Base-by-base conservation (phyloP, 2,113 vertebrate genomes). In the Nanorana parkeri region DNA sequence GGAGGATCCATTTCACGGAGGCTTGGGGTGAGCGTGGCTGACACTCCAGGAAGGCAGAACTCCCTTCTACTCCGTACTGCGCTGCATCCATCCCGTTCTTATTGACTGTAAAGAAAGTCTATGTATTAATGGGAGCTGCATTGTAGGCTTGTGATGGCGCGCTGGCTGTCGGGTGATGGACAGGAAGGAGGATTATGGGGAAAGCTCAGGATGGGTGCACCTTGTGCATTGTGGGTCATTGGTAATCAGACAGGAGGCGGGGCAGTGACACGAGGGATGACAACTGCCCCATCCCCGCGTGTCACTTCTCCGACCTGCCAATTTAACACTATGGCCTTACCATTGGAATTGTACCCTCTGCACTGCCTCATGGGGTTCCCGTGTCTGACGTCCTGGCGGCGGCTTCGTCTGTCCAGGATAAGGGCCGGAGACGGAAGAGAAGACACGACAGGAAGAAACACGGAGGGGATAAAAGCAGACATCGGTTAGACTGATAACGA, bases 51-150 rank as follows among this genome's bases (percentile, higher is more conserved):
- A 99, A 99, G 3, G 97, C 95, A 0, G 97, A 97, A 64, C 97
- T 99, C 78, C 97, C 97, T 17, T 96, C 97, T 83, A 99, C 97
- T 0, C 97, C 98, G 0, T 99, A 99, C 90, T 99, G 98, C 73
- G 97, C 93, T 0, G 92, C 91, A 90, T 99, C 97, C 88, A 98
- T 88, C 0, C 92, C 87, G 0, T 98, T 99, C 94, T 96, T 98
- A 91, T 96, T 99, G 77, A 93, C 97, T 99, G 87, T 0, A 60
- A 36, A 5, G 7, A 56, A 84, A 75, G 78, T 41, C 5, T 4
- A 13, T 2, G 0, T 32, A 23, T 55, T 17, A 72, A 56, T 26
- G 17, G n/a, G 17, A 47, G 41, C 5, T 8, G 41, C 41, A 47
- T 47, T 3, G 2, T 36, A 36, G 41, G 41, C 41, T 47, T 47